phyloP scores from a whole-genome alignment of 2,888 invertebrate species.

The Caenorhabditis plicata region DNA sequence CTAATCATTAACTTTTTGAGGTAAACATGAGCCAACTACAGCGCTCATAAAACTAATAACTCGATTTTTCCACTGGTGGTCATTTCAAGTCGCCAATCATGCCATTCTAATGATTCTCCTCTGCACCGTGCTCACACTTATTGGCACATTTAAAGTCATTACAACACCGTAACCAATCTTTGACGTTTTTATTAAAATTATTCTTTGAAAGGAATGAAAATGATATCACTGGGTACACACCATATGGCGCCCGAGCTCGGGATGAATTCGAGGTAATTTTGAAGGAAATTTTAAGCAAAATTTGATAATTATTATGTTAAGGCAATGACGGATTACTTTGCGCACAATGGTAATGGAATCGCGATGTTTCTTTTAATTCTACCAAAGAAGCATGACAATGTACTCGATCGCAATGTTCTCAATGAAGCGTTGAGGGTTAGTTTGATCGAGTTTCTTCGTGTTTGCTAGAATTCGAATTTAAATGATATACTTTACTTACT shows the following conservation, averaged over 20 bases:
- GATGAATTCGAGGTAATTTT: constrained; percentile 44
- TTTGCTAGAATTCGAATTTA: no score
- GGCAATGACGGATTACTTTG: constrained; percentile 40
- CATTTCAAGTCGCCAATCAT: constrained; percentile 51
- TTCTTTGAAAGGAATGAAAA: constrained; percentile 18
- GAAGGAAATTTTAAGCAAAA: no score
- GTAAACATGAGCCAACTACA: no score
- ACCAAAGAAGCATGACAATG: constrained; percentile 43
- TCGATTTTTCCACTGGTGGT: no score
- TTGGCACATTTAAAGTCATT: constrained; percentile 49
- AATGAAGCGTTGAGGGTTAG: constrained; percentile 41
- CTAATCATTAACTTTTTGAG: no score
- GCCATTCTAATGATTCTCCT: constrained; percentile 49
- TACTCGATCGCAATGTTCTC: constrained; percentile 43
- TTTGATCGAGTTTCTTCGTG: no score
- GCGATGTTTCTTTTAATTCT: constrained; percentile 53
- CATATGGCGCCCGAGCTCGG: constrained; percentile 52
- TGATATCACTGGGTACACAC: constrained; percentile 58
- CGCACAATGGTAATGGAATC: constrained; percentile 47
- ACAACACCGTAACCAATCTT: constrained; percentile 54
- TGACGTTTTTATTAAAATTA: neutral
- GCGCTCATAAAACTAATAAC: no score
- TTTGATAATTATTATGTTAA: constrained; percentile 1
- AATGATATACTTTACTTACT: no score
- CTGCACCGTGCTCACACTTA: constrained; percentile 47